Conservation (phyloP, 2,113 vertebrate genomes). For the Neopipo cinnamomea region DNA sequence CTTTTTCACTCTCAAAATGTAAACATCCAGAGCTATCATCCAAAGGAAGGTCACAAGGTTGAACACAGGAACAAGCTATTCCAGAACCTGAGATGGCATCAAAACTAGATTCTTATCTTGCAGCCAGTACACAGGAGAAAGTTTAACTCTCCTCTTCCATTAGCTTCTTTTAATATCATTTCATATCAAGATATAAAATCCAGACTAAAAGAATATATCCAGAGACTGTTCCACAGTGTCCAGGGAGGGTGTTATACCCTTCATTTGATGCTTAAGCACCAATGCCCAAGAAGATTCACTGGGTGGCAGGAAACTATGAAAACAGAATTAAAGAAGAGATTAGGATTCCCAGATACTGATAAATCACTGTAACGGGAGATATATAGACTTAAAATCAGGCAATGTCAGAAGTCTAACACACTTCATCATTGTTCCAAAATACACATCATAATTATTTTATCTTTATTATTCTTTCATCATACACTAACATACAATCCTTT, state of each 20-base stretch:
- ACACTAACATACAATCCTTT: not conserved
- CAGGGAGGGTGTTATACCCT: not conserved
- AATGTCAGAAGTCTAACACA: not conserved
- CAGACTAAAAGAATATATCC: not conserved
- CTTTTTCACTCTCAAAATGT: constrained; percentile 53
- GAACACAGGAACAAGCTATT: not conserved
- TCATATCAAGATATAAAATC: not conserved
- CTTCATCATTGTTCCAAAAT: not conserved
- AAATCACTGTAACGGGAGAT: not conserved
- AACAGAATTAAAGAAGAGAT: not conserved
- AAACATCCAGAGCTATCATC: constrained; percentile 15
- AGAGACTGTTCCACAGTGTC: not conserved
- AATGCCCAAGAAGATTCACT: not conserved
- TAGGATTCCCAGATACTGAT: not conserved
- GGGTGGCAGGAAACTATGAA: not conserved
- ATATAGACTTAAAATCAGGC: not conserved
- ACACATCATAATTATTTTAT: not conserved
- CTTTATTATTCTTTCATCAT: not conserved
- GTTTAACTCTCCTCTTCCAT: not conserved
- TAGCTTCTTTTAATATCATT: not conserved
- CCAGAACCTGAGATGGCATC: not conserved
- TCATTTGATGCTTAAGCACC: not conserved
- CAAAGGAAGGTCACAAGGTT: not conserved
- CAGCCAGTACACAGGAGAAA: not conserved
- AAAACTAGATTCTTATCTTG: not conserved